phyloP scores from a whole-genome alignment of 2,113 vertebrate species.

The Sturnus vulgaris region DNA sequence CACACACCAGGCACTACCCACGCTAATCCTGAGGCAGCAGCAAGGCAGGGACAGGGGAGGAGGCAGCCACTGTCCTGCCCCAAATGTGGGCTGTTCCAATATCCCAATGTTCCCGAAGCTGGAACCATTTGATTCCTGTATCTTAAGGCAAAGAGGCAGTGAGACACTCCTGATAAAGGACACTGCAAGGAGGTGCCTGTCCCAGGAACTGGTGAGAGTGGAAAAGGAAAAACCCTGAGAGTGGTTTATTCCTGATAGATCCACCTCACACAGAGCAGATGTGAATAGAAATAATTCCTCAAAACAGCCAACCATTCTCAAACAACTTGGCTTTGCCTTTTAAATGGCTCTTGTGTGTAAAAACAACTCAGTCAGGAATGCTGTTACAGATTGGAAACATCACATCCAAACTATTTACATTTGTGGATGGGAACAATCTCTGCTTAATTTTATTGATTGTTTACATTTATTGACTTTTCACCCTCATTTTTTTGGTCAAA shows the following conservation, averaged over 20 bases:
- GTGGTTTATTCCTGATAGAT: neutral
- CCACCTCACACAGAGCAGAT: neutral
- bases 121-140: neutral
- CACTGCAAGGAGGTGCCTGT: neutral
- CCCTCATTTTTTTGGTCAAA: neutral
- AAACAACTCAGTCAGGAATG: neutral
- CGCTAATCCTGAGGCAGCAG: neutral
- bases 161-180: neutral
- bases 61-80: neutral
- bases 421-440: neutral
- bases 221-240: neutral
- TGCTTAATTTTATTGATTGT: neutral
- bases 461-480: neutral
- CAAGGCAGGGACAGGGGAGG: slow-evolving; percentile 35
- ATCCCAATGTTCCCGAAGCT: fast-evolving
- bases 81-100: neutral
- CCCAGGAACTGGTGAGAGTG: fast-evolving
- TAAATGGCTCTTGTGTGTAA: neutral
- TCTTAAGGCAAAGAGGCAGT: neutral
- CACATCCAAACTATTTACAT: neutral
- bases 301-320: neutral
- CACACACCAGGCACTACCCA: slow-evolving; percentile 48
- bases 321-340: neutral
- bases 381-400: neutral
- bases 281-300: neutral